These are phyloP conservation scores for Myotis yumanensis DNA, from an alignment of 2,113 vertebrate genomes.

Conservation along the genomic window DNA sequence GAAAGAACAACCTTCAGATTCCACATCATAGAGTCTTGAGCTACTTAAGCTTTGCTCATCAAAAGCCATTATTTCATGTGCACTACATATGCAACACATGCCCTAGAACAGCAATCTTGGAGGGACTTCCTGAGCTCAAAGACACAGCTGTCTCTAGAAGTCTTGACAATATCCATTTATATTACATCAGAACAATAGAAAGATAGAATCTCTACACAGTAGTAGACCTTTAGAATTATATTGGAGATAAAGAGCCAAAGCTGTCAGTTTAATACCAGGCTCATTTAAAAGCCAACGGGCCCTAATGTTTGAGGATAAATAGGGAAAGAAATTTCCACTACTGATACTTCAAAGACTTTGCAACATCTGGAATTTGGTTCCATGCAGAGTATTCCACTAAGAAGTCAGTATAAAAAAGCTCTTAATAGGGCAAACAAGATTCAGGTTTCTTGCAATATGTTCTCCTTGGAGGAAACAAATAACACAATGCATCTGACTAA, in stretches of 20 bases:
- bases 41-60: not conserved
- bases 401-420: conserved; percentile 65
- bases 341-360: conserved; percentile 73
- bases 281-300: conserved; percentile 49
- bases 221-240: not conserved
- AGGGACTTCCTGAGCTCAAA: not conserved
- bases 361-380: conserved; percentile 74
- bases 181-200: not conserved
- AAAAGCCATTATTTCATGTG: not conserved
- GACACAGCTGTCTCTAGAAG: not conserved
- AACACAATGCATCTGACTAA: conserved; percentile 69
- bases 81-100: not conserved
- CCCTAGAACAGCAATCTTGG: not conserved
- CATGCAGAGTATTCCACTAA: conserved; percentile 49
- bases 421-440: conserved; percentile 69
- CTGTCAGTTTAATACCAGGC: not conserved
- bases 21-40: not conserved
- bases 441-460: conserved; percentile 72
- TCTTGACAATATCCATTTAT: not conserved
- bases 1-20: not conserved
- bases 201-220: not conserved
- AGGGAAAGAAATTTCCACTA: conserved; percentile 50
- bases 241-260: conserved; percentile 18
- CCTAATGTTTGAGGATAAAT: conserved; percentile 44
- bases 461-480: conserved; percentile 61